Evolutionary conservation across 1,140 invertebrate species (phyloP).

Genomic region (Cherax quadricarinatus): DNA sequence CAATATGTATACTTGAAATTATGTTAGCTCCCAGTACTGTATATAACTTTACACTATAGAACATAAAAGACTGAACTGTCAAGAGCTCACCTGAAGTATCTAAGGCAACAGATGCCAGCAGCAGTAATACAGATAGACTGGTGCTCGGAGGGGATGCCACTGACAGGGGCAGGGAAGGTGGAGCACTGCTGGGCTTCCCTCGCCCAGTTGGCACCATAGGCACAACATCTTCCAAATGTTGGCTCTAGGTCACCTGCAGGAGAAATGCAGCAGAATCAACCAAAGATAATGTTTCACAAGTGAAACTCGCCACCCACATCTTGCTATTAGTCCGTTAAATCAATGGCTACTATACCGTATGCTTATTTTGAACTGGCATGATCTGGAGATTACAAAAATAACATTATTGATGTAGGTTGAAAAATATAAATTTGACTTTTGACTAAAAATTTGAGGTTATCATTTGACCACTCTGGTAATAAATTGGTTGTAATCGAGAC

Average conservation of each 20-base stretch:
- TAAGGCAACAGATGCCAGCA: conserved; percentile 79
- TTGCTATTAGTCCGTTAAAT: background rate
- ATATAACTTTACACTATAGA: no score
- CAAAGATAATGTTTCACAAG: background rate
- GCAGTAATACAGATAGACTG: conserved; percentile 79
- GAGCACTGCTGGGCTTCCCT: conserved; percentile 78
- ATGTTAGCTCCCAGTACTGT: no score
- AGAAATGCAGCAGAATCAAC: background rate
- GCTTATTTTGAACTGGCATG: background rate
- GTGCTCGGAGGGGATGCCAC: conserved; percentile 77
- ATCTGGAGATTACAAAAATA: no score
- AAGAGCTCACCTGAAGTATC: conserved; percentile 75
- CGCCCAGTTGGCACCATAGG: conserved; percentile 78
- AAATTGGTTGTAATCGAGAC: no score
- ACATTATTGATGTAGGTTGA: no score
- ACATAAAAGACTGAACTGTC: no score
- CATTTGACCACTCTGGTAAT: no score
- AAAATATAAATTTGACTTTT: no score
- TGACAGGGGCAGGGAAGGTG: conserved; percentile 77
- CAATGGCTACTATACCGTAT: background rate
- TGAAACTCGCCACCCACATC: background rate
- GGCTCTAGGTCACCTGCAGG: conserved; percentile 76
- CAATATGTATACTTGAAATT: no score
- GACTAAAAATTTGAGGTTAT: no score
- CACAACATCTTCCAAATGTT: conserved; percentile 79